Percentiles rank a stretch among this genome's conserved stretches.
phyloP scores from a whole-genome alignment of 1,140 invertebrate species.

The Caenorhabditis inopinata region DNA sequence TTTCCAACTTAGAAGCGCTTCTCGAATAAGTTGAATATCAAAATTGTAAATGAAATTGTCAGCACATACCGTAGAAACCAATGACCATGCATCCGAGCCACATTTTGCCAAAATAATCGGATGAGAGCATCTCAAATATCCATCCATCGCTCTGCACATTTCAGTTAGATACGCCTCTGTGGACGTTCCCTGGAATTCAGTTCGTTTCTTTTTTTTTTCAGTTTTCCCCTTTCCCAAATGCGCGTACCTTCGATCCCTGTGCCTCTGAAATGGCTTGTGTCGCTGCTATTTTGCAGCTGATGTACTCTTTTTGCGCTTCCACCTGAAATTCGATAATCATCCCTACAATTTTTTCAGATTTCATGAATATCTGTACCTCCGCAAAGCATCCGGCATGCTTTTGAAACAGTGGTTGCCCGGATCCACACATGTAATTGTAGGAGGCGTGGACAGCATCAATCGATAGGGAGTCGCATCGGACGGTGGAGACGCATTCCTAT shows the following conservation, averaged over 20 bases:
- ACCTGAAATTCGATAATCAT: constrained; percentile 36
- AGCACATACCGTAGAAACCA: constrained; percentile 47
- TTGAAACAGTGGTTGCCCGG: constrained; percentile 47
- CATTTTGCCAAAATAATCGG: constrained; percentile 48
- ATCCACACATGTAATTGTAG: constrained; percentile 52
- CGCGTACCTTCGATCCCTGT: constrained; percentile 31
- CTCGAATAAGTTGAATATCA: too few relatives aligned
- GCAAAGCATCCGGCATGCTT: constrained; percentile 51
- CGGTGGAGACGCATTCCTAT: constrained; percentile 42
- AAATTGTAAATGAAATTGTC: too few relatives aligned
- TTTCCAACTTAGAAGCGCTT: too few relatives aligned
- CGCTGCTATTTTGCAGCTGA: constrained; percentile 49
- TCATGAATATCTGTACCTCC: constrained; percentile 20
- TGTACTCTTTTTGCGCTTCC: constrained; percentile 46
- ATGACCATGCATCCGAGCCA: constrained; percentile 47
- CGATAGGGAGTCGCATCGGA: constrained; percentile 45
- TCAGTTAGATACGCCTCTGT: constrained; percentile 48
- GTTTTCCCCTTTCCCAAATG: not conserved
- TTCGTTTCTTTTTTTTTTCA: not conserved
- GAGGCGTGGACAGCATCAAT: constrained; percentile 49
- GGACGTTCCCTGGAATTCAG: constrained; percentile 1
- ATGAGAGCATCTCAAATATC: constrained; percentile 51
- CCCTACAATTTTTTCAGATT: not conserved
- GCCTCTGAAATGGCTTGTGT: constrained; percentile 48
- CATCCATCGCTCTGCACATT: constrained; percentile 50